Evolutionary conservation across 2,888 invertebrate genomes (phyloP).

Genomic region (Eurois occulta): DNA sequence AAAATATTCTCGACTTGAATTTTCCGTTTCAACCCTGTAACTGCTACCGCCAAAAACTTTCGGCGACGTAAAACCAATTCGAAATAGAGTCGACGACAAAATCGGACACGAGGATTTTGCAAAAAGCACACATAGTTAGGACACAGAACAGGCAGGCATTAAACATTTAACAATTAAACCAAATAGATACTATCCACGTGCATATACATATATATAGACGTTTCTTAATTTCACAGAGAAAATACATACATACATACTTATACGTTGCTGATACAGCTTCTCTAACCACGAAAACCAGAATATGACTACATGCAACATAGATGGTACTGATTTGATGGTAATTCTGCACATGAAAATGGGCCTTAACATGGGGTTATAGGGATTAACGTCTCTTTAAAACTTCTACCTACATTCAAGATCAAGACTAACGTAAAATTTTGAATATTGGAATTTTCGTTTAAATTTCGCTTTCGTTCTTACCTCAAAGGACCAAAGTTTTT

Average conservation of each 20-base stretch:
- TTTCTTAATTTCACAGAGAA: constrained; percentile 38
- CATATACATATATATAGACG: constrained; percentile 54
- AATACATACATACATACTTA: constrained; percentile 18
- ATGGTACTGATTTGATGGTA: constrained; percentile 53
- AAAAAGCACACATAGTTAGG: constrained; percentile 58
- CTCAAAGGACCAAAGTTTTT: constrained; percentile 89
- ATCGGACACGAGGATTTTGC: constrained; percentile 38
- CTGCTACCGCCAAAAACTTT: constrained; percentile 29
- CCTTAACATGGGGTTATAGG: constrained; percentile 46
- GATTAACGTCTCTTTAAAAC: constrained; percentile 38
- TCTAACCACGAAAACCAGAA: constrained; percentile 38
- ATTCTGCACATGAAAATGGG: constrained; percentile 56
- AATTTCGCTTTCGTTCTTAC: constrained; percentile 82
- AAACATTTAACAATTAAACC: constrained; percentile 39
- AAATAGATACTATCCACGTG: constrained; percentile 52
- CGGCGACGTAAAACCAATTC: constrained; percentile 14
- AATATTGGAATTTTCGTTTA: constrained; percentile 50
- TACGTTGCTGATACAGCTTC: constrained; percentile 11
- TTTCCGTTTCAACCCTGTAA: constrained; percentile 50
- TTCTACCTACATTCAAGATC: constrained; percentile 52
- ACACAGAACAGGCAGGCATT: constrained; percentile 55
- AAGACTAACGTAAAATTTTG: constrained; percentile 47
- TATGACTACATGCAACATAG: constrained; percentile 56
- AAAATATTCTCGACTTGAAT: constrained; percentile 52
- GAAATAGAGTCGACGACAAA: constrained; percentile 11